Evolutionary conservation across 2,888 invertebrate species (phyloP), one percentile per base, ranked within the genome.

Genomic region (Athripsodes cinereus): DNA sequence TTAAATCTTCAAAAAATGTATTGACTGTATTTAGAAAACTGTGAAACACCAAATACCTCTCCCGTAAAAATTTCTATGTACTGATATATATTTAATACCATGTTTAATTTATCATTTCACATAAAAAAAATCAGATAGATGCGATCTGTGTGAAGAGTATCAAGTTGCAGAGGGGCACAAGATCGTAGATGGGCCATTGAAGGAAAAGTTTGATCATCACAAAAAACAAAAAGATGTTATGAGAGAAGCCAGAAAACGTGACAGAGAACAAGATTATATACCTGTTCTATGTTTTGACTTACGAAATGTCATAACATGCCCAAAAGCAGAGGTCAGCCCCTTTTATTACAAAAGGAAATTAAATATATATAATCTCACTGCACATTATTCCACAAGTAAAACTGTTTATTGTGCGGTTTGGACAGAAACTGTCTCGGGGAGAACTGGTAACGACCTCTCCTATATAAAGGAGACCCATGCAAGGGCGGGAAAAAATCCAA

Each of bases 301-400:
- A n/a, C 46, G n/a, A 46, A 46, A 46, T n/a, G 46, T 46, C n/a
- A 46, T 46, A 46, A 46, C 46, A 31, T n/a, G n/a, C n/a, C n/a
- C n/a, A n/a, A n/a, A n/a, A n/a, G n/a, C n/a, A n/a, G n/a, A n/a
- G n/a, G n/a, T 46, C 49, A 49, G 49, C 49, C 20, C 49, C 10
- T 19, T 49, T 49, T 49, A 49, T 49, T 49, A 49, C n/a, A 49
- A 20, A 19, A 49, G 49, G 18, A 49, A 49, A 49, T 49, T 49
- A 49, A 49, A 49, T 49, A 49, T 49, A 19, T 49, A 49, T 49
- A 49, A 49, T 20, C 49, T 49, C 10, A 20, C 49, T 19, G 49
- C 49, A 19, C 21, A 49, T 49, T 49, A 49, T 49, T 49, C 49
- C 18, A 6, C 11, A 20, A 49, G 8, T 8, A 49, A 49, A 49